A percentile compares a stretch with the other conserved stretches of the same genome.
These are phyloP conservation scores for Colletes gigas DNA, from an alignment of 1,140 invertebrate genomes.

Conservation along the genomic window DNA sequence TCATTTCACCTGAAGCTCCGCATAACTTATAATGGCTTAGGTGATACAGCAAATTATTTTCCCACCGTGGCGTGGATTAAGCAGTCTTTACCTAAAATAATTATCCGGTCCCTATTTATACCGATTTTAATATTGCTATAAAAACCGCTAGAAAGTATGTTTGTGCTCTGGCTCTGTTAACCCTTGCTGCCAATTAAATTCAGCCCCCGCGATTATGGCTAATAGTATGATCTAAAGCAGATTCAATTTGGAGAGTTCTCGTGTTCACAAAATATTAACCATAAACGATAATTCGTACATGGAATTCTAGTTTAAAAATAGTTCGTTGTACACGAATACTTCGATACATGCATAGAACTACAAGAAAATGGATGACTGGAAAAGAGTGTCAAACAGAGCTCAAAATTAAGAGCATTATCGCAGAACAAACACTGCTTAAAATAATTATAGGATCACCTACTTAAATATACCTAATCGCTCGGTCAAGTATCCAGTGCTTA, in stretches of 20 bases:
- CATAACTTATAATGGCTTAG: conserved; percentile 69
- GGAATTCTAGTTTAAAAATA: too few relatives aligned
- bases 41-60: conserved; percentile 69
- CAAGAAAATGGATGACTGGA: too few relatives aligned
- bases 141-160: conserved; percentile 44
- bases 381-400: too few relatives aligned
- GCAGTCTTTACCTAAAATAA: conserved; percentile 62
- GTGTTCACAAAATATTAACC: too few relatives aligned
- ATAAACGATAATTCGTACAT: too few relatives aligned
- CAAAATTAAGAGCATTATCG: too few relatives aligned
- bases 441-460: too few relatives aligned
- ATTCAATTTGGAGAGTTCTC: neutral
- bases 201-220: neutral
- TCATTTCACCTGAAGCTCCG: conserved; percentile 61
- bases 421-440: too few relatives aligned
- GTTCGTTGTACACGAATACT: too few relatives aligned
- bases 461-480: too few relatives aligned
- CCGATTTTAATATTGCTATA: conserved; percentile 62
- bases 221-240: neutral
- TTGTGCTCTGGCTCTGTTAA: neutral
- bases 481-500: too few relatives aligned
- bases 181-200: conserved; percentile 34
- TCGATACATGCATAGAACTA: too few relatives aligned
- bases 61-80: conserved; percentile 63
- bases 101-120: conserved; percentile 60